phyloP scores from a whole-genome alignment of 2,888 invertebrate species.

The Metallyticus violacea region DNA sequence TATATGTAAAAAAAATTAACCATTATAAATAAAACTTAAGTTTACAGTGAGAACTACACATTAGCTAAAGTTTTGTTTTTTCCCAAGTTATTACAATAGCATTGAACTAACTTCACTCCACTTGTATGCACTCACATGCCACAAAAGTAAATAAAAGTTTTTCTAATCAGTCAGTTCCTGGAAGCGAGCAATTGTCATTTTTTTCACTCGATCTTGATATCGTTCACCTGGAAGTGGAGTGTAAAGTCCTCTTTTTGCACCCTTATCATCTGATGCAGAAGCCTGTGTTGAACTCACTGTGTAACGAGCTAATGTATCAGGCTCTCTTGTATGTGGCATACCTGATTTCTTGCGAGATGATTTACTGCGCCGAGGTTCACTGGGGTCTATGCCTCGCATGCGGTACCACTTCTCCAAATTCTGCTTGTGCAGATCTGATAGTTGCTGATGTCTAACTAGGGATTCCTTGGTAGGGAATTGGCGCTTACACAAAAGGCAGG shows the following conservation, averaged over 20 bases:
- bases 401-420: constrained; percentile 63
- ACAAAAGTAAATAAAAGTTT: neutral
- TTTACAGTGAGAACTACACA: neutral
- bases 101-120: neutral
- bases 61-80: neutral
- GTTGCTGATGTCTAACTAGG: constrained; percentile 69
- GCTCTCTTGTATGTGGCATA: constrained; percentile 52
- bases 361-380: constrained; percentile 45
- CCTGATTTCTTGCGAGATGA: constrained; percentile 66
- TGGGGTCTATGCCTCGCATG: constrained; percentile 48
- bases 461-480: constrained; percentile 90
- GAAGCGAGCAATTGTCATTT: constrained; percentile 84
- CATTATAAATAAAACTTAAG: neutral
- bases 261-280: neutral
- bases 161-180: constrained; percentile 67
- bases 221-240: constrained; percentile 76
- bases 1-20: neutral
- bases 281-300: neutral
- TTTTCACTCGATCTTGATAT: constrained; percentile 85
- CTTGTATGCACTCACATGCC: neutral
- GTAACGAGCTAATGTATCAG: constrained; percentile 41
- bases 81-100: no score
- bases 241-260: constrained; percentile 63
- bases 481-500: constrained; percentile 92
- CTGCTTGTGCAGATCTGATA: constrained; percentile 93